Conservation (phyloP, 1,140 invertebrate genomes). For the Drosophila paulistorum region DNA sequence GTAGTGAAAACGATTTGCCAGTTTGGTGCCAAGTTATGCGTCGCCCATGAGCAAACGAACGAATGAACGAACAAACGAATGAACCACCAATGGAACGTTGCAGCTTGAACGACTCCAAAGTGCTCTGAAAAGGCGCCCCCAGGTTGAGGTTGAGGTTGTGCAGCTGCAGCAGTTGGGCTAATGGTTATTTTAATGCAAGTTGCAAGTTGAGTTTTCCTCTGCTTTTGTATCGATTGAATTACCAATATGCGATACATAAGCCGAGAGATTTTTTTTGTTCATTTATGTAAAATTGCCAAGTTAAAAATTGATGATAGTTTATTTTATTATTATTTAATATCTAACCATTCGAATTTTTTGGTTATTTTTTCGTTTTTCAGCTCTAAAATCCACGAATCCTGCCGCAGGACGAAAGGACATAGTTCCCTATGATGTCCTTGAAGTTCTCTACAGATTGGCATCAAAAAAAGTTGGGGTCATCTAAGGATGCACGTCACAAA, state of each 20-base stretch:
- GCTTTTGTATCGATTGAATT: slow-evolving; percentile 42
- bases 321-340: no score
- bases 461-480: no score
- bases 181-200: slow-evolving; percentile 22
- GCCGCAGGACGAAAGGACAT: no score
- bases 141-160: slow-evolving; percentile 25
- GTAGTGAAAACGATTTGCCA: slow-evolving; percentile 80
- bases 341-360: no score
- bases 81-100: not conserved
- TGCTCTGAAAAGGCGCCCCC: slow-evolving; percentile 27
- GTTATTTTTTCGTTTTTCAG: no score
- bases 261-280: no score
- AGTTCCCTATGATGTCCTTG: no score
- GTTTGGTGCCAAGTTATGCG: slow-evolving; percentile 79
- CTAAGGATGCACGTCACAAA: no score
- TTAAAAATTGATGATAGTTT: no score
- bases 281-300: no score
- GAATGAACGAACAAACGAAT: slow-evolving; percentile 4
- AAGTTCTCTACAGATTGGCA: no score
- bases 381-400: no score
- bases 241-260: slow-evolving; percentile 15
- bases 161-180: slow-evolving; percentile 16
- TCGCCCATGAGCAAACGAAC: slow-evolving; percentile 46
- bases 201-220: slow-evolving; percentile 26
- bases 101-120: not conserved